A percentile compares a stretch with the other conserved stretches of the same genome.
These are phyloP conservation scores for Lethrus apterus DNA, from an alignment of 1,140 invertebrate species.

Conservation along the genomic window DNA sequence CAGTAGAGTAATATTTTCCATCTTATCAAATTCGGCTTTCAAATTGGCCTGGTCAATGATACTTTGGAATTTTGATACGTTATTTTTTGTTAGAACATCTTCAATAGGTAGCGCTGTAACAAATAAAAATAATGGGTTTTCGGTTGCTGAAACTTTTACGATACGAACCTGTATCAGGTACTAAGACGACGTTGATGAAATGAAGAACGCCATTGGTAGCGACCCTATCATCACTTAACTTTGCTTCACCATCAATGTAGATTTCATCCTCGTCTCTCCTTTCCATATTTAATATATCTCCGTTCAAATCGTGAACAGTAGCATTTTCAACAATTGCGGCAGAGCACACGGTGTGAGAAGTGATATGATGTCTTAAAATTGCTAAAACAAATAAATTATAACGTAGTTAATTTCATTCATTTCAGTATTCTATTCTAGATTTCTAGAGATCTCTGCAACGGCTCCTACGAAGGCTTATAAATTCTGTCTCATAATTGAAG, in stretches of 20 bases:
- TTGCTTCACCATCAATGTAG: constrained; percentile 43
- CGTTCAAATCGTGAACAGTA: constrained; percentile 49
- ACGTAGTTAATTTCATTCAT: background rate
- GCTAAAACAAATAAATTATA: constrained; percentile 38
- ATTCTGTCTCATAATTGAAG: too few species aligned
- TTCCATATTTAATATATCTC: constrained; percentile 47
- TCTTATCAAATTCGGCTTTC: constrained; percentile 47
- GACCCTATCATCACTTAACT: constrained; percentile 46
- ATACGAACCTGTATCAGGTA: constrained; percentile 44
- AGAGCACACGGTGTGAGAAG: constrained; percentile 60
- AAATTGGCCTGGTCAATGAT: constrained; percentile 49
- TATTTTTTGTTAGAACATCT: constrained; percentile 42
- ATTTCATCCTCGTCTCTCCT: constrained; percentile 43
- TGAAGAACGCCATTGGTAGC: constrained; percentile 65
- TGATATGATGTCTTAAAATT: constrained; percentile 56
- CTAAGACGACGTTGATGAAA: constrained; percentile 57
- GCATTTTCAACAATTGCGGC: constrained; percentile 49
- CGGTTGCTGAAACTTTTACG: background rate
- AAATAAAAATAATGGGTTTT: constrained; percentile 5
- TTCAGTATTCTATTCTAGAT: too few species aligned
- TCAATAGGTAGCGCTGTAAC: constrained; percentile 40
- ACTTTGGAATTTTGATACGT: constrained; percentile 45
- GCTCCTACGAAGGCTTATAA: too few species aligned
- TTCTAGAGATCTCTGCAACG: too few species aligned
- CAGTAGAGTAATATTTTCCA: constrained; percentile 54